Percentiles rank a stretch among this genome's conserved stretches.
phyloP scores from a whole-genome alignment of 2,888 invertebrate species.

The Graphium colonna region DNA sequence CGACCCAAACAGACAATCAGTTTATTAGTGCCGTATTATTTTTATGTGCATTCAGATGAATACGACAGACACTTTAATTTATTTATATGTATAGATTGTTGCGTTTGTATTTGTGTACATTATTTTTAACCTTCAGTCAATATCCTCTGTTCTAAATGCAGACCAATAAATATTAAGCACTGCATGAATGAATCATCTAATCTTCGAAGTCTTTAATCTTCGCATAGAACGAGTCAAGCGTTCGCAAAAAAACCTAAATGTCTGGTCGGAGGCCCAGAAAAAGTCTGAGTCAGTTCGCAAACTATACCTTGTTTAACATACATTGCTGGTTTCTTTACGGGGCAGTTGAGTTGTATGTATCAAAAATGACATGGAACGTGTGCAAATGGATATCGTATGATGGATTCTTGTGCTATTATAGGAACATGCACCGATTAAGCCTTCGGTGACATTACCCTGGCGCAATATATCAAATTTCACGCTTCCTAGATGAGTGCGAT shows the following conservation, averaged over 20 bases:
- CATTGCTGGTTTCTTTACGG: conserved; percentile 24
- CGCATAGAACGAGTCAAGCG: conserved; percentile 45
- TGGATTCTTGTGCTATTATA: conserved; percentile 26
- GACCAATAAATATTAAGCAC: background rate
- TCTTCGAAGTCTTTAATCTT: conserved; percentile 39
- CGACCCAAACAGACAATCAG: too few relatives aligned
- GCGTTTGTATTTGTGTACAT: too few relatives aligned
- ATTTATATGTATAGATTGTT: too few relatives aligned
- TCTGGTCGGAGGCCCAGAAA: conserved; percentile 41
- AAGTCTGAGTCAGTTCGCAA: conserved; percentile 27
- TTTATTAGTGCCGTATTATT: too few relatives aligned
- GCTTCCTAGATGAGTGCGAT: conserved; percentile 23
- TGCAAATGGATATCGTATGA: background rate
- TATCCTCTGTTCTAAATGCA: background rate
- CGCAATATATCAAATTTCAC: conserved; percentile 22
- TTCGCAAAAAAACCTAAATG: conserved; percentile 50
- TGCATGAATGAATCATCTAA: conserved; percentile 54
- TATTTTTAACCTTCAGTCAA: background rate
- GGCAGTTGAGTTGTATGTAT: background rate
- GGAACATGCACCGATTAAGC: conserved; percentile 38
- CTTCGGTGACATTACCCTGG: conserved; percentile 16
- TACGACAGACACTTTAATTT: too few relatives aligned
- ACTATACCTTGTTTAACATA: conserved; percentile 18
- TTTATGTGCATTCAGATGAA: too few relatives aligned
- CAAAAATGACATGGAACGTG: background rate